A percentile compares a stretch with the other conserved stretches of the same genome.
These are phyloP conservation scores for Sphenodon punctatus DNA, from an alignment of 2,797 vertebrate species.

Conservation along the genomic window DNA sequence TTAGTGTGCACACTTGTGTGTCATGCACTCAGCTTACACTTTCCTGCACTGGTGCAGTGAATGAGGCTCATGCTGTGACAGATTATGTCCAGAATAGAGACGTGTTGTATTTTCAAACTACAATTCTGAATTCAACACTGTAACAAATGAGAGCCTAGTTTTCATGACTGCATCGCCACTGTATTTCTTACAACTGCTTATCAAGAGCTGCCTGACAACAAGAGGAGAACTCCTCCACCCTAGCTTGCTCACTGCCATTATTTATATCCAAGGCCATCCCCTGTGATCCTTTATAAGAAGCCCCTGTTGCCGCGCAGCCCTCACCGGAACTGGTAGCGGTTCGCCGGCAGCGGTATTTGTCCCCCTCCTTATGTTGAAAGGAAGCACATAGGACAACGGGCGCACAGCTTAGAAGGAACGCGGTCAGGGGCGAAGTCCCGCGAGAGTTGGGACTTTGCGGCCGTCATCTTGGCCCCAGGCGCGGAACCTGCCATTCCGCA, in stretches of 20 bases:
- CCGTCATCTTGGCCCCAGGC: too few species aligned
- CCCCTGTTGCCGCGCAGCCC: too few species aligned
- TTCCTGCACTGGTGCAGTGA: not conserved
- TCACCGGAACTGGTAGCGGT: too few species aligned
- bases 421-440: too few species aligned
- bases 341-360: too few species aligned
- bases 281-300: not conserved
- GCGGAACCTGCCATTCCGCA: too few species aligned
- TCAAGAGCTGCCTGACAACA: not conserved
- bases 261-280: conserved; percentile 7
- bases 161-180: not conserved
- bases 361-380: too few species aligned
- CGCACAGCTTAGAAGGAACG: too few species aligned
- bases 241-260: not conserved
- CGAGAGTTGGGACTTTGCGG: too few species aligned
- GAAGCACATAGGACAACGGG: too few species aligned
- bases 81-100: not conserved
- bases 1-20: fast-evolving
- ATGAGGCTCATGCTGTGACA: not conserved
- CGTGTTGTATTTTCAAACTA: conserved; percentile 13
- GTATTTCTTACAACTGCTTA: conserved; percentile 27
- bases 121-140: conserved; percentile 12
- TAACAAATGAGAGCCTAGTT: conserved; percentile 34
- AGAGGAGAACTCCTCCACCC: not conserved
- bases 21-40: not conserved